A percentile compares a stretch with the other conserved stretches of the same genome.
Evolutionary conservation across 2,113 vertebrate genomes (phyloP).

Genomic region (Tachysurus vachellii): DNA sequence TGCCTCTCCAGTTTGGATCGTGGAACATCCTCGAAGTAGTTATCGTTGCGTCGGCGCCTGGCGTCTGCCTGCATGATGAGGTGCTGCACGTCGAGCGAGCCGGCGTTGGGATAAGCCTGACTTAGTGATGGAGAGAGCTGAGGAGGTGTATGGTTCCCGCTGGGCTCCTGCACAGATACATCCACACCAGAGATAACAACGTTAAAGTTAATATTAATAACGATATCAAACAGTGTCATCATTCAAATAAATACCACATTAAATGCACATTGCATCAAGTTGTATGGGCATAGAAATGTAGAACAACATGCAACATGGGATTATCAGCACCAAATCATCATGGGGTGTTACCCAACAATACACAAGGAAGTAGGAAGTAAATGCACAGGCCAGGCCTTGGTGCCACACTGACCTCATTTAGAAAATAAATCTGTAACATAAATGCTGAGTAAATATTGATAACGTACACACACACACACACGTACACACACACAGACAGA

Average conservation of each 20-base stretch:
- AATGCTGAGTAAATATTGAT: not conserved
- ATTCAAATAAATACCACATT: not conserved
- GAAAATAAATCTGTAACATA: not conserved
- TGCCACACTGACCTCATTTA: not conserved
- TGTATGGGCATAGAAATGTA: not conserved
- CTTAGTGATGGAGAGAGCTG: slow-evolving; percentile 94
- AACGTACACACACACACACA: no score
- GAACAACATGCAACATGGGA: not conserved
- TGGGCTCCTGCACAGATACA: slow-evolving; percentile 82
- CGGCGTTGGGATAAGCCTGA: slow-evolving; percentile 93
- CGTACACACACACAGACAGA: no score
- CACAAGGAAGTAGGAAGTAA: not conserved
- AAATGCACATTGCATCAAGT: not conserved
- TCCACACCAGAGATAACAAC: not conserved
- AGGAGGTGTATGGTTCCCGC: slow-evolving; percentile 95
- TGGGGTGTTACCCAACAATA: not conserved
- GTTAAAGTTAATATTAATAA: not conserved
- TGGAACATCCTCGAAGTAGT: slow-evolving; percentile 98
- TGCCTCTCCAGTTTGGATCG: slow-evolving; percentile 98
- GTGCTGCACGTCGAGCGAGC: slow-evolving; percentile 98
- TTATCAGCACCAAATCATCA: not conserved
- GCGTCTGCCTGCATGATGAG: slow-evolving; percentile 99
- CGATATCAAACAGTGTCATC: no score
- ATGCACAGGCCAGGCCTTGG: not conserved
- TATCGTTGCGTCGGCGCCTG: slow-evolving; percentile 96